phyloP scores from a whole-genome alignment of 2,888 invertebrate genomes.

The Camponotus fellah region DNA sequence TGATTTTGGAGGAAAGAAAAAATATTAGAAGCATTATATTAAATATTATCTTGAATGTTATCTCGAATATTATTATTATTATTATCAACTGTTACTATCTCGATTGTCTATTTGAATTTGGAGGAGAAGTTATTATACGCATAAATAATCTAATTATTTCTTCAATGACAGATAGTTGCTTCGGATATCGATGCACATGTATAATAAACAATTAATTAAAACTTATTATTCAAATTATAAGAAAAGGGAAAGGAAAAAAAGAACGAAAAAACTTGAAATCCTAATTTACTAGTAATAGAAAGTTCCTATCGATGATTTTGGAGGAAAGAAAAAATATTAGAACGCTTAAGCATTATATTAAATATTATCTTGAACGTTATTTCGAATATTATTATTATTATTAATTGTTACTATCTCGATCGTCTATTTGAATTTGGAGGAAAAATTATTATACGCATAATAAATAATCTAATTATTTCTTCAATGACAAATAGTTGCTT shows the following conservation, averaged over 20 bases:
- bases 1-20: background rate
- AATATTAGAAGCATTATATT: background rate
- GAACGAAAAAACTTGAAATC: background rate
- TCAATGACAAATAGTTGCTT: background rate
- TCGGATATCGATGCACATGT: background rate
- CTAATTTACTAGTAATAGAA: background rate
- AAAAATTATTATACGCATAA: background rate
- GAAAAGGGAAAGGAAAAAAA: background rate
- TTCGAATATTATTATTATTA: background rate
- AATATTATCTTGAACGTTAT: background rate
- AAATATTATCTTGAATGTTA: background rate
- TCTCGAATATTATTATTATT: background rate
- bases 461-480: background rate
- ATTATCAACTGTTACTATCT: background rate
- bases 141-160: background rate
- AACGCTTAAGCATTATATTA: background rate
- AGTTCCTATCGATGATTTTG: background rate
- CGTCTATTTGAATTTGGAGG: background rate
- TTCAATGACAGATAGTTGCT: background rate
- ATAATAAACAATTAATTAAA: background rate
- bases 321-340: background rate
- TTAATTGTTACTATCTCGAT: background rate
- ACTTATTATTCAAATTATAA: background rate
- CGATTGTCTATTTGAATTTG: background rate
- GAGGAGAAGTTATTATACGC: background rate